Conservation (phyloP, 2,888 invertebrate species). For the Leptura quadrifasciata region DNA sequence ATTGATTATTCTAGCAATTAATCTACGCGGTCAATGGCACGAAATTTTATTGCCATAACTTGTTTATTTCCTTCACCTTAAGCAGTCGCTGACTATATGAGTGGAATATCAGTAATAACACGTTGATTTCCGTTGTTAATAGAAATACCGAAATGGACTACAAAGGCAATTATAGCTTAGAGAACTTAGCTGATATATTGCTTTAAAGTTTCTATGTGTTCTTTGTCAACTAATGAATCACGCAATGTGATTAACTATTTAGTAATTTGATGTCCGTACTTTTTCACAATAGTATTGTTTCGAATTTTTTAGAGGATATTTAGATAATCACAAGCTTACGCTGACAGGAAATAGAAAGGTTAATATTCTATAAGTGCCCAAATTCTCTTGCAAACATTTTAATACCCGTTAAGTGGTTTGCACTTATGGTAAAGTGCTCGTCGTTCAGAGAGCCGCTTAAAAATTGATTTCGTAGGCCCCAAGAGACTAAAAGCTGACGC, state of each 20-base stretch:
- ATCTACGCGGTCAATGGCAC: slow-evolving; percentile 37
- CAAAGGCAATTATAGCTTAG: slow-evolving; percentile 4
- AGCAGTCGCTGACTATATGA: slow-evolving; percentile 16
- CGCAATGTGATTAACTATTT: not conserved
- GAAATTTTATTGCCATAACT: slow-evolving; percentile 32
- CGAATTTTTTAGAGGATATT: not conserved
- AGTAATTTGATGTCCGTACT: not conserved
- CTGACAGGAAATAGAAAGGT: not conserved
- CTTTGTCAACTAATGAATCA: slow-evolving; percentile 4
- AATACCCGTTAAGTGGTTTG: not conserved
- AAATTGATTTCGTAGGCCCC: no score
- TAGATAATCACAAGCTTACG: not conserved
- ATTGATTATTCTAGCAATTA: slow-evolving; percentile 33
- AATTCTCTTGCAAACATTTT: not conserved
- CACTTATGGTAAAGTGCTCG: no score
- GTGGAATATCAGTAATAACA: slow-evolving; percentile 17
- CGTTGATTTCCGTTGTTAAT: slow-evolving; percentile 15
- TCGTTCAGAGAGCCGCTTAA: no score
- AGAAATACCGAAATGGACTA: slow-evolving; percentile 16
- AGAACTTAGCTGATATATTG: slow-evolving; percentile 4
- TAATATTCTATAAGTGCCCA: not conserved
- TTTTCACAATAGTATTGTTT: not conserved
- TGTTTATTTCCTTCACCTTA: slow-evolving; percentile 37
- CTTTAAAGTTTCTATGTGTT: not conserved
- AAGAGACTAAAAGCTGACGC: no score